These are phyloP conservation scores for Alosa alosa DNA, from an alignment of 2,113 vertebrate species.

Conservation along the genomic window DNA sequence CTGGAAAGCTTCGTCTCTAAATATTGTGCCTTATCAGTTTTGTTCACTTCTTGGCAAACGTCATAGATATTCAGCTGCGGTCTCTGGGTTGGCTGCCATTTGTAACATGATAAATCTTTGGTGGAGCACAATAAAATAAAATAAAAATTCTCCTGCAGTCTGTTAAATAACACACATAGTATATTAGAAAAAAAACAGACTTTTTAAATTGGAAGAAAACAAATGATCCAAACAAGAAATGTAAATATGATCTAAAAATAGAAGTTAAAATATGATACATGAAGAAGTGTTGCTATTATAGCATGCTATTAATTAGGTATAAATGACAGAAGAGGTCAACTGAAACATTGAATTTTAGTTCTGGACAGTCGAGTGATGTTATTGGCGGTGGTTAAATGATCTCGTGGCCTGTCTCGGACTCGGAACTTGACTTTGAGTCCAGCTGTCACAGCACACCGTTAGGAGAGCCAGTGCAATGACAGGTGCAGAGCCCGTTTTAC, in stretches of 20 bases:
- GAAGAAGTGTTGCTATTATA: not conserved
- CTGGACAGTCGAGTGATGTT: too few relatives aligned
- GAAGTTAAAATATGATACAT: not conserved
- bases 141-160: too few relatives aligned
- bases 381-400: not conserved
- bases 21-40: too few relatives aligned
- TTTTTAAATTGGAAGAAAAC: not conserved
- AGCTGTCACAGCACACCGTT: conserved; percentile 53
- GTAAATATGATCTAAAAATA: not conserved
- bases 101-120: too few relatives aligned
- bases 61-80: too few relatives aligned
- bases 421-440: conserved; percentile 33
- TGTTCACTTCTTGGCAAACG: too few relatives aligned
- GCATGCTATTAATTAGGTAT: not conserved
- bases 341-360: too few relatives aligned
- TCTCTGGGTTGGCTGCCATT: too few relatives aligned
- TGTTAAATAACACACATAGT: too few relatives aligned
- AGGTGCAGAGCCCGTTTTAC: conserved; percentile 56
- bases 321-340: not conserved
- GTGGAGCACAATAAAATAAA: too few relatives aligned
- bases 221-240: not conserved
- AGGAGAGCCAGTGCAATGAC: conserved; percentile 51
- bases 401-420: not conserved
- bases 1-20: too few relatives aligned
- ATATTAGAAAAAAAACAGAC: not conserved